These are phyloP conservation scores for Ephestia elutella DNA, from an alignment of 1,140 invertebrate species.

Conservation along the genomic window DNA sequence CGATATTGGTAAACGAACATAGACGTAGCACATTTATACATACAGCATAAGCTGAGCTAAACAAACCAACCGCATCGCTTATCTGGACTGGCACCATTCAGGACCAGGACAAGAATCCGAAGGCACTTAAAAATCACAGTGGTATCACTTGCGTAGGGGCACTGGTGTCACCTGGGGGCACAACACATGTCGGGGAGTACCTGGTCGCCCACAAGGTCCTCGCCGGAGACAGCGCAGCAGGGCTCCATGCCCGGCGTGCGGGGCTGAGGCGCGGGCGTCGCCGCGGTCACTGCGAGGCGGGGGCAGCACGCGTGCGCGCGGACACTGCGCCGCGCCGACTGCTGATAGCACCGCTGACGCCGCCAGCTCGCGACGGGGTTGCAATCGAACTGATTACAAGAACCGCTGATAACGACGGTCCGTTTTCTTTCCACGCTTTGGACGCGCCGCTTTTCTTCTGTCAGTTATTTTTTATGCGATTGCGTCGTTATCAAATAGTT, in stretches of 20 bases:
- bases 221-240: conserved; percentile 56
- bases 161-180: conserved; percentile 5
- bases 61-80: conserved; percentile 4
- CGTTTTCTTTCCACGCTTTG: neutral
- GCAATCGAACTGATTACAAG: conserved; percentile 66
- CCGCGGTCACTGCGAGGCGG: conserved; percentile 6
- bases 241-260: conserved; percentile 62
- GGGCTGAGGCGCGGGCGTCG: conserved; percentile 23
- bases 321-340: conserved; percentile 52
- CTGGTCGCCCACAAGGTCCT: conserved; percentile 67
- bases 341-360: conserved; percentile 42
- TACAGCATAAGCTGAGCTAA: neutral
- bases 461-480: too few species aligned
- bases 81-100: conserved; percentile 4
- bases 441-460: neutral
- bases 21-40: neutral
- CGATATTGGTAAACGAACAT: too few species aligned
- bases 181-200: conserved; percentile 31
- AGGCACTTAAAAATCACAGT: neutral
- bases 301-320: conserved; percentile 54
- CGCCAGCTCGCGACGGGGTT: conserved; percentile 56
- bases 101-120: neutral
- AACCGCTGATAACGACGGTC: conserved; percentile 63
- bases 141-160: neutral
- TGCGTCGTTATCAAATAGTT: too few species aligned